Base-by-base conservation (phyloP, 2,797 vertebrate species). In the Tinamus major region DNA sequence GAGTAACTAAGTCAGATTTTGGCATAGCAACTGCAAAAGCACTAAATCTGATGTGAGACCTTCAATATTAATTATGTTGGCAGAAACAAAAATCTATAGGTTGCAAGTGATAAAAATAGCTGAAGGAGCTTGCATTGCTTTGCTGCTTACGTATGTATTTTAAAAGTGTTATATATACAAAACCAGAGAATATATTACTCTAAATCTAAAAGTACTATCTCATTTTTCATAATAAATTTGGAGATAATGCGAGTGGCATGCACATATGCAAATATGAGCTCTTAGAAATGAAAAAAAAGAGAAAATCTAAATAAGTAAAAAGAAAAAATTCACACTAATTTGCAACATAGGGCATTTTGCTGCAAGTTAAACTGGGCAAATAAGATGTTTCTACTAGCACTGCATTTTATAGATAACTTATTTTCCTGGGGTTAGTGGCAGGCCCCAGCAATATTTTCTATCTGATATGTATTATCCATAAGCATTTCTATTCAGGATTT, bases 61-160 rank as follows among this genome's bases (percentile, higher is more conserved):
- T 94, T 85, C 42, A 75, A 76, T 96, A 90, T 93, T 95, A 97
- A 97, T 96, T 97, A 74, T 89, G 31, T 83, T 91, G 79, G 67
- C 83, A 94, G 83, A 92, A 94, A 85, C 85, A 95, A 95, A 95
- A 93, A 97, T 93, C 90, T 95, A 91, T 80, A 94, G 33, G 55
- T 92, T 7, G 10, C 39, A 68, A 89, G 37, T 62, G 37, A 89
- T 91, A 91, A 93, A 96, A 96, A 94, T 91, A 96, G 97, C 82
- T 89, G 59, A 93, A 90, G 77, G 87, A 93, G 63, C 92, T 96
- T 92, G 70, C 87, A 95, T 74, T 4, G 89, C 96, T 96, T 95
- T 94, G 35, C 5, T 65, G 71, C 44, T 67, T 95, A 33, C 69
- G 92, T 95, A 86, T 44, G 48, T 91, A 91, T 96, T 96, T 96